These are phyloP conservation scores for Selenia dentaria DNA, from an alignment of 2,888 invertebrate species.

Conservation along the genomic window DNA sequence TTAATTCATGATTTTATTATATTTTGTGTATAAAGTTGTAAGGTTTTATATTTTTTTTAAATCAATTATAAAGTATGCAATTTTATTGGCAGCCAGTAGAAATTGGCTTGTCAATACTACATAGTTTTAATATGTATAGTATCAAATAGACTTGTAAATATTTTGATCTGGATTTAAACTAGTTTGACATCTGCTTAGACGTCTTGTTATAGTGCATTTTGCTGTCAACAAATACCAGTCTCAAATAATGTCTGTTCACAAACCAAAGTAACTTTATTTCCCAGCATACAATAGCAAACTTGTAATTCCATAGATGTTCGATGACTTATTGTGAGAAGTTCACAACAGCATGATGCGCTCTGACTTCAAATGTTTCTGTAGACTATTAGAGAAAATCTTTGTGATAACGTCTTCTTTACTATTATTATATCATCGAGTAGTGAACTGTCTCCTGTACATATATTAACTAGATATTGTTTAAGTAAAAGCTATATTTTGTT, in stretches of 20 bases:
- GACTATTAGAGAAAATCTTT: slow-evolving; percentile 67
- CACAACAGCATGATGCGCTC: slow-evolving; percentile 51
- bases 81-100: slow-evolving; percentile 44
- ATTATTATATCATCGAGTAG: slow-evolving; percentile 62
- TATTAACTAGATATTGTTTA: slow-evolving; percentile 54
- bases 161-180: slow-evolving; percentile 69
- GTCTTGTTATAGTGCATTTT: slow-evolving; percentile 57
- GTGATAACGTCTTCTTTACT: slow-evolving; percentile 72
- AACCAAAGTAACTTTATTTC: too few species aligned
- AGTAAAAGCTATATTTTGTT: slow-evolving; percentile 81
- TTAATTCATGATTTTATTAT: slow-evolving; percentile 64
- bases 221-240: slow-evolving; percentile 38
- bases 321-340: too few species aligned
- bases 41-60: slow-evolving; percentile 53
- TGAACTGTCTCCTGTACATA: slow-evolving; percentile 64
- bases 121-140: slow-evolving; percentile 24
- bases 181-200: slow-evolving; percentile 49
- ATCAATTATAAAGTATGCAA: slow-evolving; percentile 53
- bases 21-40: slow-evolving; percentile 58
- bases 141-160: slow-evolving; percentile 65
- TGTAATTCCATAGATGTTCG: too few species aligned
- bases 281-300: too few species aligned
- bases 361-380: slow-evolving; percentile 62
- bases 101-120: slow-evolving; percentile 35
- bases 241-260: too few species aligned